Conservation (phyloP, 2,797 vertebrate genomes). For the Sarcophilus harrisii region DNA sequence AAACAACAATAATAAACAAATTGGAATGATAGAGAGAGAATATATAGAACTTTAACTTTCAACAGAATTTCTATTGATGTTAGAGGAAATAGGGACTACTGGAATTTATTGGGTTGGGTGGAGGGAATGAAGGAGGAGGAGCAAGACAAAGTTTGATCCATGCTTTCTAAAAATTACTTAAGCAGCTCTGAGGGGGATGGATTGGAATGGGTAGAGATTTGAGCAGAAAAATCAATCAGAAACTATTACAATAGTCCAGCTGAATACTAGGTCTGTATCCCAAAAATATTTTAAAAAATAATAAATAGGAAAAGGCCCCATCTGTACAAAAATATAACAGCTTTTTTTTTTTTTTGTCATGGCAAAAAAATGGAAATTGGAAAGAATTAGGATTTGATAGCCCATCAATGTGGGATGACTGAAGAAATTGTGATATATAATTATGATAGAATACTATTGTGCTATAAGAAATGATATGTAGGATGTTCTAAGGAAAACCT, state of each 20-base stretch:
- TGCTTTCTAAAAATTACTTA: background rate
- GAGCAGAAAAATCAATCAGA: background rate
- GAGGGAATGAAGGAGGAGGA: background rate
- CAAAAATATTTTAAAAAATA: background rate
- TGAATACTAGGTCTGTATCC: background rate
- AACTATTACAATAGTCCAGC: background rate
- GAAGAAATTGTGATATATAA: background rate
- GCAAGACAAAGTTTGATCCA: background rate
- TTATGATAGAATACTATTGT: background rate
- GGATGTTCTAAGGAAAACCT: background rate
- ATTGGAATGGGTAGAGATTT: background rate
- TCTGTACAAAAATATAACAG: background rate
- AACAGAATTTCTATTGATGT: background rate
- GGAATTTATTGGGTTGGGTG: background rate
- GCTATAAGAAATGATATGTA: background rate
- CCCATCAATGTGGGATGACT: background rate
- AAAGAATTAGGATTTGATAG: background rate
- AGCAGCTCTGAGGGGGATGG: background rate
- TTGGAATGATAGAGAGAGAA: background rate
- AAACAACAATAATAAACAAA: background rate
- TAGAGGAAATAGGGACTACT: background rate
- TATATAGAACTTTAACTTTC: background rate
- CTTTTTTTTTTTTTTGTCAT: background rate
- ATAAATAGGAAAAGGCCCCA: background rate
- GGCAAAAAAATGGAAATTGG: background rate